These are phyloP conservation scores for Romanogobio albipinnatus DNA, from an alignment of 2,113 vertebrate genomes.

Conservation along the genomic window DNA sequence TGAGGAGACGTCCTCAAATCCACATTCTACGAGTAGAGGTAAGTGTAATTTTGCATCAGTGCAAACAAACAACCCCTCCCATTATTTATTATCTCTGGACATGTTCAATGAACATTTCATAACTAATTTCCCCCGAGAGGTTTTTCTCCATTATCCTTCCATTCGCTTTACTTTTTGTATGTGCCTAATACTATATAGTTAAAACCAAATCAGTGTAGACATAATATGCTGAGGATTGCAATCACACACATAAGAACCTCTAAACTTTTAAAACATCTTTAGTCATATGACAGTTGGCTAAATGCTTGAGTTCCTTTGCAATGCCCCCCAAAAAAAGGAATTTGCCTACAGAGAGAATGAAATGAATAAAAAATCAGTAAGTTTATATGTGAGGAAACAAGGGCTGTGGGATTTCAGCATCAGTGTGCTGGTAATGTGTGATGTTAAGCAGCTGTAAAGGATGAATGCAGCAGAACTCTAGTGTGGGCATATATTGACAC, in stretches of 20 bases:
- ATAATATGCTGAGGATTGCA: not conserved
- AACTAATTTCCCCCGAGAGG: not conserved
- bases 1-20: not conserved
- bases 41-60: not conserved
- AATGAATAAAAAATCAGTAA: slow-evolving; percentile 35
- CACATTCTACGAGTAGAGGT: not conserved
- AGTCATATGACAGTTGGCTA: not conserved
- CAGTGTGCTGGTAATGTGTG: not conserved
- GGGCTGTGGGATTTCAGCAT: not conserved
- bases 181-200: not conserved
- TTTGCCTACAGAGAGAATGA: not conserved
- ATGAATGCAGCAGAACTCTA: not conserved
- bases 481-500: slow-evolving; percentile 1
- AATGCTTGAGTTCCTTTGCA: not conserved
- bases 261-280: not conserved
- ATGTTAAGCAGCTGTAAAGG: not conserved
- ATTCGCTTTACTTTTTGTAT: not conserved
- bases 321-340: not conserved
- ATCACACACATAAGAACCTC: not conserved
- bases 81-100: not conserved
- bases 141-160: not conserved
- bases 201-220: not conserved
- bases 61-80: not conserved
- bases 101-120: not conserved
- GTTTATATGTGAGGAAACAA: not conserved